A percentile compares a stretch with the other conserved stretches of the same genome.
Conservation (phyloP, 2,113 vertebrate species). For the Perca flavescens region DNA sequence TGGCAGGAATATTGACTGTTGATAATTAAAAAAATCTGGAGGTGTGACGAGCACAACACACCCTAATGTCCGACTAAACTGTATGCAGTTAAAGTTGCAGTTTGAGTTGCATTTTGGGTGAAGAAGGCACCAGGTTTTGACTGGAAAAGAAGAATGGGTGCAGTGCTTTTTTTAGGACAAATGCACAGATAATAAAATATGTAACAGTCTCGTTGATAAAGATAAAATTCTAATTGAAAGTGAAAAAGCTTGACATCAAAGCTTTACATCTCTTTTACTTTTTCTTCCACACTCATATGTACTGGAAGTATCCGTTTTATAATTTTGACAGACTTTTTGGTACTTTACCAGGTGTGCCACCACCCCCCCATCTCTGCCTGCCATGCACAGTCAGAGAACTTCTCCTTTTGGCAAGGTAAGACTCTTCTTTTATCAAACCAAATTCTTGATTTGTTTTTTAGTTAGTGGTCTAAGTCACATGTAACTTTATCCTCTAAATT, state of each 20-base stretch:
- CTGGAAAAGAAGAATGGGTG: neutral
- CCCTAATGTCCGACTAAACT: neutral
- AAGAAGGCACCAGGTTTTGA: neutral
- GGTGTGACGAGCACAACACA: too few relatives aligned
- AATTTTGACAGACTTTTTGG: neutral
- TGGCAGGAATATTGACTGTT: neutral
- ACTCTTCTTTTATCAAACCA: neutral
- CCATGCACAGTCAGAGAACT: slow-evolving; percentile 91
- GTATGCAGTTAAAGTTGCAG: neutral
- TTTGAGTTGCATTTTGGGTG: too few relatives aligned
- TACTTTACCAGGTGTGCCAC: slow-evolving; percentile 87
- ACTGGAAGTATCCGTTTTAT: neutral
- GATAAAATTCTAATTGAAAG: too few relatives aligned
- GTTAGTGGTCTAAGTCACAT: neutral
- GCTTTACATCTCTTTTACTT: neutral
- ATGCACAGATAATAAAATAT: too few relatives aligned
- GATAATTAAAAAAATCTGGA: too few relatives aligned
- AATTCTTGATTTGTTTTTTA: neutral
- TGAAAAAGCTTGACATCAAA: neutral
- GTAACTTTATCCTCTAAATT: neutral
- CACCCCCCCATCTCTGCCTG: slow-evolving; percentile 93
- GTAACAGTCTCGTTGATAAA: too few relatives aligned
- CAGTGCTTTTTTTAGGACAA: neutral
- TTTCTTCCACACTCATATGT: neutral
- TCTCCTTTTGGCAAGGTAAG: slow-evolving; percentile 94